These are phyloP conservation scores for Nyctereutes procyonoides DNA, from an alignment of 2,113 vertebrate genomes.

Conservation along the genomic window DNA sequence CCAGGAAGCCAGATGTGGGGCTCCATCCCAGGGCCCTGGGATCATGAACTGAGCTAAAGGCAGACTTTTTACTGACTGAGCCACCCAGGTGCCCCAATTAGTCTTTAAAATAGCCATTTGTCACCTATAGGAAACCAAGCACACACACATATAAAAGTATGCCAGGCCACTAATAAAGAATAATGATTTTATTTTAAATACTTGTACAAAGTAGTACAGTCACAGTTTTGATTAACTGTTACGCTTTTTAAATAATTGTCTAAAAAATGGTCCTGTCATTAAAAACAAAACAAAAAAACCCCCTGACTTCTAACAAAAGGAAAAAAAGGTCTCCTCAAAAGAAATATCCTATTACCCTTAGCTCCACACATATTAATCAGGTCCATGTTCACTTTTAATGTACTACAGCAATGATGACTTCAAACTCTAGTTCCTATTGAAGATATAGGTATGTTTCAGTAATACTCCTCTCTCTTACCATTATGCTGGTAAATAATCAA, in stretches of 20 bases:
- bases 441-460: neutral
- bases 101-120: constrained; percentile 49
- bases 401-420: neutral
- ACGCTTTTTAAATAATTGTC: constrained; percentile 6
- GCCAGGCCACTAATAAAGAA: neutral
- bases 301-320: neutral
- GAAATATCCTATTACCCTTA: constrained; percentile 10
- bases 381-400: neutral
- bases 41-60: no score
- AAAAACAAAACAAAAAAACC: neutral
- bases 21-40: no score
- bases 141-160: neutral
- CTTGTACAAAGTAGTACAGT: neutral
- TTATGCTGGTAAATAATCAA: neutral
- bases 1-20: no score
- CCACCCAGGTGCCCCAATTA: no score
- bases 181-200: constrained; percentile 48
- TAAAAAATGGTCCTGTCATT: neutral
- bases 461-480: neutral
- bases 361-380: constrained; percentile 28
- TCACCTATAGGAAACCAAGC: neutral
- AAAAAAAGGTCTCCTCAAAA: constrained; percentile 22
- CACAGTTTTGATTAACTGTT: neutral
- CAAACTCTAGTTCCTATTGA: neutral
- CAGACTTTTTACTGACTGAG: no score